phyloP scores from a whole-genome alignment of 2,797 vertebrate species.

The Bucorvus abyssinicus region DNA sequence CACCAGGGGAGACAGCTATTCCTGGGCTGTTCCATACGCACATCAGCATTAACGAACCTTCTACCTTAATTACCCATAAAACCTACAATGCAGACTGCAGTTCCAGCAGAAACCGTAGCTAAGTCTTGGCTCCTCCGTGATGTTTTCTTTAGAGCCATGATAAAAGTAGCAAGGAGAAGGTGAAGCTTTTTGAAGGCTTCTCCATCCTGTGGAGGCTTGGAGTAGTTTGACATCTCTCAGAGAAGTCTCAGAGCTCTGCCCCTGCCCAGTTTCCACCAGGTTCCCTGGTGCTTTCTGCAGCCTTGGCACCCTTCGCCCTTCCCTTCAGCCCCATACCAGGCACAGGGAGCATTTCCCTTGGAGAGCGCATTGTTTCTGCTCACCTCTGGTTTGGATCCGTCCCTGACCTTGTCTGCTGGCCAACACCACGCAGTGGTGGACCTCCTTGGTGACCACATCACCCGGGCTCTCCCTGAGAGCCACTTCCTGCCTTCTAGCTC shows the following conservation, averaged over 20 bases:
- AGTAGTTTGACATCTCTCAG: too few species aligned
- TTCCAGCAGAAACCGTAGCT: too few species aligned
- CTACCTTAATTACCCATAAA: not conserved
- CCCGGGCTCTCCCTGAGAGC: too few species aligned
- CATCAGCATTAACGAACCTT: not conserved
- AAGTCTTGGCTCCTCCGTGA: not conserved
- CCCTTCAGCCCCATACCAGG: not conserved
- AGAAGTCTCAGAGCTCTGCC: too few species aligned
- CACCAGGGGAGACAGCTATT: fast-evolving
- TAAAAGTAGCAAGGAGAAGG: too few species aligned
- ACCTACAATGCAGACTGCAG: too few species aligned
- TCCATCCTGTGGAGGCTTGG: too few species aligned
- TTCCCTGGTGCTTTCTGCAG: fast-evolving
- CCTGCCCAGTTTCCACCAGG: fast-evolving
- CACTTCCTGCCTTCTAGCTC: too few species aligned
- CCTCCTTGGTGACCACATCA: not conserved
- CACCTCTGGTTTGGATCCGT: fast-evolving
- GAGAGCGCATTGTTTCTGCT: fast-evolving
- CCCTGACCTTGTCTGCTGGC: fast-evolving
- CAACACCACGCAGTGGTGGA: fast-evolving
- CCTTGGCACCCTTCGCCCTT: not conserved
- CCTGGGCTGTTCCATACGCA: fast-evolving
- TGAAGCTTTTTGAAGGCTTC: not conserved
- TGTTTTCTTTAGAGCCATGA: not conserved
- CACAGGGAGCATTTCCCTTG: fast-evolving